Evolutionary conservation across 2,888 invertebrate genomes (phyloP).

Genomic region (Rhogogaster chlorosoma): DNA sequence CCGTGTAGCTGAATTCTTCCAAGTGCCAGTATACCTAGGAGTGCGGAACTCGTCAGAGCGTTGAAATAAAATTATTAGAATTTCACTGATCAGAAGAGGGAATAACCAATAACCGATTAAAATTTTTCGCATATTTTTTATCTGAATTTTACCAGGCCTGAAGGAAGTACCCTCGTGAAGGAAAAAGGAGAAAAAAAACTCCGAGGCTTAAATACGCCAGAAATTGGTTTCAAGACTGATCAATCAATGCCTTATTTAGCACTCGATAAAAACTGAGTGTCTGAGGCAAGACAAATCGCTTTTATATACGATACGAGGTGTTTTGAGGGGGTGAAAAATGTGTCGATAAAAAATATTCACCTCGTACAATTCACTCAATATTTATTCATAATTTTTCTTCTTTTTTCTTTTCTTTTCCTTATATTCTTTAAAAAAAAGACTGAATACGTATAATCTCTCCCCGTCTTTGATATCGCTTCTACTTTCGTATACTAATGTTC

Average conservation of each 20-base stretch:
- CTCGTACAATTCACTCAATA: too few species aligned
- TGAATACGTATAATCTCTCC: background rate
- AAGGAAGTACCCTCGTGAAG: background rate
- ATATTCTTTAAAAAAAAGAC: background rate
- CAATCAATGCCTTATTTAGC: constrained; percentile 12
- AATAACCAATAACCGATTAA: background rate
- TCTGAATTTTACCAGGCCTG: background rate
- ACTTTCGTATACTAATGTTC: constrained; percentile 33
- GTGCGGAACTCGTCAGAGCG: background rate
- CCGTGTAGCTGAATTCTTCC: constrained; percentile 18
- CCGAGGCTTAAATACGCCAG: background rate
- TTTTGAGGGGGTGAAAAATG: background rate
- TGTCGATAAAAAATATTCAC: background rate
- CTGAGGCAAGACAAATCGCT: constrained; percentile 22
- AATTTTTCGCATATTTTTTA: background rate
- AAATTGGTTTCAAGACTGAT: constrained; percentile 15
- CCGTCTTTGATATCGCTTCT: constrained; percentile 43
- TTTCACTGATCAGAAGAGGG: background rate
- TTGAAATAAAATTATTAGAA: constrained; percentile 10
- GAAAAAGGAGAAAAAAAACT: background rate
- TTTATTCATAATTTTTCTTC: too few species aligned
- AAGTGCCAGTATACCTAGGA: constrained; percentile 3
- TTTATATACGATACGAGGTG: background rate
- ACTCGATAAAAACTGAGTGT: background rate
- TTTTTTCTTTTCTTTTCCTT: background rate